Base-by-base conservation (phyloP, 2,113 vertebrate species). In the Indri indri region DNA sequence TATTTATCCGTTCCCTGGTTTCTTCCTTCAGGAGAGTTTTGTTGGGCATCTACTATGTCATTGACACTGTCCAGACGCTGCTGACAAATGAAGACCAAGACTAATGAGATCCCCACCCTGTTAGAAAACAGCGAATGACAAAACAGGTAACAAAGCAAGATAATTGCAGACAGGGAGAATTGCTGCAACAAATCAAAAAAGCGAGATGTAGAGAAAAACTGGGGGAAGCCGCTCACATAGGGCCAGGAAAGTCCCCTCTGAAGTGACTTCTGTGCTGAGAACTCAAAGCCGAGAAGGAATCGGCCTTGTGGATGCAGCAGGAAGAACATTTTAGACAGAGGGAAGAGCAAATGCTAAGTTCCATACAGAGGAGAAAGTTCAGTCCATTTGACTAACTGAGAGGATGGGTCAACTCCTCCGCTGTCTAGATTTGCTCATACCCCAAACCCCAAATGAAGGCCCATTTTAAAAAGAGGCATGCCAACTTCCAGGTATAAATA, bases 21-120 rank as follows among this genome's bases (percentile, higher is more conserved):
- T 63, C 71, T 47, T 23, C 37, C 1, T 22, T 13, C 8, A 9
- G 2, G 0, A 80, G 66, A 66, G 30, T 17, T 65, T 22, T 16
- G 11, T n/a, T 13, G 0, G 32, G 32, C 92, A 13, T 3, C 22
- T 3, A 8, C 57, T 25, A 0, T 0, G 27, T 23, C 8, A 40
- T 47, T 10, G 37, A 34, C n/a, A 16, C 13, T 12, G 23, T 18
- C 34, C 34, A 52, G 34, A 27, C n/a, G 22, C 70, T 18, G 25
- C 22, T 32, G 47, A 10, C 8, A 47, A 32, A 13, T 2, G 32
- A 32, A 6, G 59, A 8, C 18, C 59, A 5, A 37, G 18, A 8
- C 3, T 7, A 50, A 40, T 47, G 34, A 9, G 40, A 9, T 10
- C 54, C 14, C 45, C 71, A 30, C 12, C 52, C 52, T 6, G 25